phyloP scores from a whole-genome alignment of 2,113 vertebrate genomes.

The Ailurus styani region DNA sequence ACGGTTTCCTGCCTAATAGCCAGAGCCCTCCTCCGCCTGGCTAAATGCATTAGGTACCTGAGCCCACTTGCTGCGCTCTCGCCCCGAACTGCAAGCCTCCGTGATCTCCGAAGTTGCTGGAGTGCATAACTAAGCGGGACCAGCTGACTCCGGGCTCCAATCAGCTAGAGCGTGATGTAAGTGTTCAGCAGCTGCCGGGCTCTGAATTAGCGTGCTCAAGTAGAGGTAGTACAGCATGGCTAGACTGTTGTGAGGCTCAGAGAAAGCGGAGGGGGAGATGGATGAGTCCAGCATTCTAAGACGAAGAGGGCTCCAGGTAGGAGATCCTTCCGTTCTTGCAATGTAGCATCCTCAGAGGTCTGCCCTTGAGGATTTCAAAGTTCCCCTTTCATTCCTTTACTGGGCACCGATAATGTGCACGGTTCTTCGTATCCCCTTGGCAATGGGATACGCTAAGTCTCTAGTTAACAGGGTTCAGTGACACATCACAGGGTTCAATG shows the following conservation, averaged over 20 bases:
- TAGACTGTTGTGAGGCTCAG: conserved; percentile 82
- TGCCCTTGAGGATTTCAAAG: conserved; percentile 59
- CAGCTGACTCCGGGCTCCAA: conserved; percentile 94
- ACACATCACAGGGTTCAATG: not conserved
- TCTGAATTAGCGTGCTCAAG: conserved; percentile 86
- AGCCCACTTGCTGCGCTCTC: conserved; percentile 81
- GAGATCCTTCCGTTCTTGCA: conserved; percentile 66
- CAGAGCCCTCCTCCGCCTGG: conserved; percentile 52
- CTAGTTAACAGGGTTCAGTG: conserved; percentile 32
- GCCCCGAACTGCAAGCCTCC: conserved; percentile 73
- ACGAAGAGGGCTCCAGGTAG: conserved; percentile 95
- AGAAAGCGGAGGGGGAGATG: conserved; percentile 83
- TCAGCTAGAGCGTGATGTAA: conserved; percentile 94
- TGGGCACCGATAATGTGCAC: not conserved
- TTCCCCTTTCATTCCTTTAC: conserved; percentile 68
- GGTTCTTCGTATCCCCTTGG: conserved; percentile 33
- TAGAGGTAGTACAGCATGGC: conserved; percentile 86
- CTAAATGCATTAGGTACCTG: conserved; percentile 68
- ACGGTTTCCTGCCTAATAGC: conserved; percentile 82
- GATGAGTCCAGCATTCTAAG: conserved; percentile 95
- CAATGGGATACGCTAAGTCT: conserved; percentile 1
- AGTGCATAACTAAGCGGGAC: conserved; percentile 85
- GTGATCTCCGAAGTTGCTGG: conserved; percentile 89
- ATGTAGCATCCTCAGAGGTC: not conserved
- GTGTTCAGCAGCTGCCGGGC: conserved; percentile 92